Conservation (phyloP, 2,113 vertebrate species). For the Istiophorus platypterus region DNA sequence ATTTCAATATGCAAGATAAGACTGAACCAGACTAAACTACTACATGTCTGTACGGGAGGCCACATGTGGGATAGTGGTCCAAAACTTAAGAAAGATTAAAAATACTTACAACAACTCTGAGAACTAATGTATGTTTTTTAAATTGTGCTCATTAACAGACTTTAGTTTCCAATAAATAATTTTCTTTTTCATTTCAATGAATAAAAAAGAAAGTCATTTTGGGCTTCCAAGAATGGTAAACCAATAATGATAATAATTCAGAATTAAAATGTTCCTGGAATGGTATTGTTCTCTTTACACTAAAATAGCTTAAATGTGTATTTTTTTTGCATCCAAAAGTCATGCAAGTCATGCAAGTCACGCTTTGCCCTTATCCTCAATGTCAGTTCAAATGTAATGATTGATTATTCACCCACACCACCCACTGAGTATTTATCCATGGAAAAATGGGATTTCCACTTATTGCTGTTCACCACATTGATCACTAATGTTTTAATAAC, state of each 20-base stretch:
- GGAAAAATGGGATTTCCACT: constrained; percentile 22
- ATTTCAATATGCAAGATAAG: too few species aligned
- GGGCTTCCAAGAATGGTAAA: neutral
- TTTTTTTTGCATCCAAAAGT: neutral
- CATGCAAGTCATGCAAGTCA: too few species aligned
- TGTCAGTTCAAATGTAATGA: constrained; percentile 15
- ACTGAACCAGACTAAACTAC: too few species aligned
- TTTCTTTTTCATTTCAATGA: too few species aligned
- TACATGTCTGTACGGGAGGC: too few species aligned
- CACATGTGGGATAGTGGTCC: too few species aligned
- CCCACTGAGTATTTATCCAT: constrained; percentile 5
- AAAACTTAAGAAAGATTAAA: too few species aligned
- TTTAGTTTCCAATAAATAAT: too few species aligned
- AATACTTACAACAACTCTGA: too few species aligned
- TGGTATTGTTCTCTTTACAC: neutral
- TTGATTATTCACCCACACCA: neutral
- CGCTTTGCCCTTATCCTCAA: neutral
- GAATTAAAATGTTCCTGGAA: neutral
- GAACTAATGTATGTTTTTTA: too few species aligned
- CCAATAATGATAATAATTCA: neutral
- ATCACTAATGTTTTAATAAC: constrained; percentile 47
- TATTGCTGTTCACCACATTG: neutral
- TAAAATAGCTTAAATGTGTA: neutral
- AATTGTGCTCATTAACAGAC: too few species aligned
- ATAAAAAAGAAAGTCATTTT: too few species aligned